Conservation (phyloP, 92 coral and sea anemone genomes). For the Parazoanthus atlanticus region DNA sequence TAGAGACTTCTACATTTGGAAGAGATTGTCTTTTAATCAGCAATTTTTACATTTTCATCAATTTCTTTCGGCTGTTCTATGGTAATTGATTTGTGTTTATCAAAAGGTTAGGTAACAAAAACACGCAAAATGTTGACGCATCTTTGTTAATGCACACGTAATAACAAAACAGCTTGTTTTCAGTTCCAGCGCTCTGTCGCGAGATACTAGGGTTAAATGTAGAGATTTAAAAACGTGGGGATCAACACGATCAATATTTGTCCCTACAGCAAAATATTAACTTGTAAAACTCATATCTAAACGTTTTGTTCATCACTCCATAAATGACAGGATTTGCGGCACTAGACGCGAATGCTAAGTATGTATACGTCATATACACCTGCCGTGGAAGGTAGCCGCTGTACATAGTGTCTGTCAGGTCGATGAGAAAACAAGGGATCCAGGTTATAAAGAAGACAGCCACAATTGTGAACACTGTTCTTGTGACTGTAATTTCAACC, state of each 20-base stretch:
- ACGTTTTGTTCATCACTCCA: conserved; percentile 77
- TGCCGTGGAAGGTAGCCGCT: conserved; percentile 63
- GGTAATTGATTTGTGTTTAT: too few species aligned
- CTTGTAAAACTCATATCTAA: conserved; percentile 54
- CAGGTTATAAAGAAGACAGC: conserved; percentile 75
- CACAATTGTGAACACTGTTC: conserved; percentile 74
- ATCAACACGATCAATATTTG: background rate
- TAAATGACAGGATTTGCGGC: conserved; percentile 81
- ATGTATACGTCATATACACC: conserved; percentile 76
- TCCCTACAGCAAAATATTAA: conserved; percentile 31
- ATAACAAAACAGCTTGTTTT: too few species aligned
- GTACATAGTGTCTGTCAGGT: conserved; percentile 66
- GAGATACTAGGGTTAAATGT: too few species aligned
- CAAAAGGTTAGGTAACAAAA: too few species aligned
- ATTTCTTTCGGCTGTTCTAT: too few species aligned
- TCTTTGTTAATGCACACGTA: too few species aligned
- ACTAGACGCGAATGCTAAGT: conserved; percentile 80
- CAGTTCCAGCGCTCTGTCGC: too few species aligned
- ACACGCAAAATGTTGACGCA: too few species aligned
- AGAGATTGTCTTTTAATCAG: too few species aligned
- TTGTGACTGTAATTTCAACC: conserved; percentile 67
- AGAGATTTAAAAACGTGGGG: too few species aligned
- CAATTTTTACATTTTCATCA: too few species aligned
- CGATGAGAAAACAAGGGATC: conserved; percentile 83
- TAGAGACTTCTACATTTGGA: too few species aligned